phyloP scores from a whole-genome alignment of 2,888 invertebrate species.

The Linnaemya tessellans region DNA sequence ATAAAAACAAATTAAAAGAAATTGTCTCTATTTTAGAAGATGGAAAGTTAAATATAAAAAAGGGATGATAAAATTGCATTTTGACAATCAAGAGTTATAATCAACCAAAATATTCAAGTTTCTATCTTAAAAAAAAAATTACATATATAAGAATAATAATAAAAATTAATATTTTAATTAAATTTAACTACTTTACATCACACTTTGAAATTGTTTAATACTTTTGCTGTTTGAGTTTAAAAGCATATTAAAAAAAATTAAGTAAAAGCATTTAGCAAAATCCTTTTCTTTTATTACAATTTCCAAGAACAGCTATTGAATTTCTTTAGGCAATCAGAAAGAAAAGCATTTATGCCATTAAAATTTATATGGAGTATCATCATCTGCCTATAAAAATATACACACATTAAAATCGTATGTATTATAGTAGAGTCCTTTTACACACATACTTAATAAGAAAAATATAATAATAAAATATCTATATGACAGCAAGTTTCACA shows the following conservation, averaged over 20 bases:
- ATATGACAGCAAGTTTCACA: background rate
- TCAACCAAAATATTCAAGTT: conserved; percentile 16
- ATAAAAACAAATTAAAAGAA: background rate
- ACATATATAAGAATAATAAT: no score
- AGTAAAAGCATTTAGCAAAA: background rate
- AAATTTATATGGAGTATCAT: conserved; percentile 26
- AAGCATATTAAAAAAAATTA: background rate
- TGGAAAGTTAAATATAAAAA: conserved; percentile 43
- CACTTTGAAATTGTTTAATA: no score
- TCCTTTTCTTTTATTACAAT: background rate
- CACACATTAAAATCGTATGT: no score
- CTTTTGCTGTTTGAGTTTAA: no score
- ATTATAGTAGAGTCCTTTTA: conserved; percentile 17
- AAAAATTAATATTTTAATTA: conserved; percentile 42
- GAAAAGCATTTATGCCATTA: conserved; percentile 24
- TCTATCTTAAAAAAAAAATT: background rate
- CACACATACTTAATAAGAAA: background rate
- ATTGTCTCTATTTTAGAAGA: conserved; percentile 17
- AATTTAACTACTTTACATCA: background rate
- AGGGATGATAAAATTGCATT: conserved; percentile 60
- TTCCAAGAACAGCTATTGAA: conserved; percentile 1
- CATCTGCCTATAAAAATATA: background rate
- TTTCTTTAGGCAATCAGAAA: conserved; percentile 6
- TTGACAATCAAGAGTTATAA: conserved; percentile 51
- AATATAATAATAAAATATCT: background rate